A percentile compares a stretch with the other conserved stretches of the same genome.
These are phyloP conservation scores for Trissolcus basalis DNA, from an alignment of 1,140 invertebrate genomes.

Conservation along the genomic window DNA sequence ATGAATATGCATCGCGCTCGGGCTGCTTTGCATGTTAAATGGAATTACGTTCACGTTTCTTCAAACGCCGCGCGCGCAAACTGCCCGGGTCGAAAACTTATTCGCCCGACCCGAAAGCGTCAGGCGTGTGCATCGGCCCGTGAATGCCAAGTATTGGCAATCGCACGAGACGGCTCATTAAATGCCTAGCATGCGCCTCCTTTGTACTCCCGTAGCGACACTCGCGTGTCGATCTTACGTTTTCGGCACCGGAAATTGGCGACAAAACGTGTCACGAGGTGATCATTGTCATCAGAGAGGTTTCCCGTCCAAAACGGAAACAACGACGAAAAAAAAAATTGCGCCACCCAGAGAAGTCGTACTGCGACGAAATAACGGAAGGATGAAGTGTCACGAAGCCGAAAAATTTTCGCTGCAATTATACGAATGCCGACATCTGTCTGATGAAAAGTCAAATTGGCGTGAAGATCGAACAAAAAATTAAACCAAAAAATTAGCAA, in stretches of 20 bases:
- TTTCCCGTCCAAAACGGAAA: constrained; percentile 16
- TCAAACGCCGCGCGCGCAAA: constrained; percentile 16
- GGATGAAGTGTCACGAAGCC: constrained; percentile 23
- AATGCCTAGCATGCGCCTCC: constrained; percentile 37
- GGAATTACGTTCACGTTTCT: constrained; percentile 37
- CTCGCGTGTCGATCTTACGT: constrained; percentile 9
- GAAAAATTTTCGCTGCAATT: constrained; percentile 18
- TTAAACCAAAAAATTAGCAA: no score
- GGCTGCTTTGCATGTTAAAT: constrained; percentile 51
- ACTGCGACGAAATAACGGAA: constrained; percentile 9
- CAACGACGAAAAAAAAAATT: constrained; percentile 9
- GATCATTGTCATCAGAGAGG: constrained; percentile 38
- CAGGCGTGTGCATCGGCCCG: background rate
- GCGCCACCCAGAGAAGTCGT: constrained; percentile 17
- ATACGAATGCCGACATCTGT: constrained; percentile 4
- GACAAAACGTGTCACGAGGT: constrained; percentile 28
- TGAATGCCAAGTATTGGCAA: constrained; percentile 34
- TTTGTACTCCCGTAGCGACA: constrained; percentile 6
- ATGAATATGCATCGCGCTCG: constrained; percentile 46
- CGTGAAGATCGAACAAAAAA: no score
- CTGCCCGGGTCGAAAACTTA: constrained; percentile 1
- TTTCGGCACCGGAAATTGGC: constrained; percentile 34
- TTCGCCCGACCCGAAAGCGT: constrained; percentile 33
- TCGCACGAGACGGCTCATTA: constrained; percentile 26
- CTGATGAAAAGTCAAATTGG: background rate